Percentiles rank a stretch among this genome's conserved stretches.
phyloP scores from a whole-genome alignment of 2,888 invertebrate species.

The Napeogenes sylphis region DNA sequence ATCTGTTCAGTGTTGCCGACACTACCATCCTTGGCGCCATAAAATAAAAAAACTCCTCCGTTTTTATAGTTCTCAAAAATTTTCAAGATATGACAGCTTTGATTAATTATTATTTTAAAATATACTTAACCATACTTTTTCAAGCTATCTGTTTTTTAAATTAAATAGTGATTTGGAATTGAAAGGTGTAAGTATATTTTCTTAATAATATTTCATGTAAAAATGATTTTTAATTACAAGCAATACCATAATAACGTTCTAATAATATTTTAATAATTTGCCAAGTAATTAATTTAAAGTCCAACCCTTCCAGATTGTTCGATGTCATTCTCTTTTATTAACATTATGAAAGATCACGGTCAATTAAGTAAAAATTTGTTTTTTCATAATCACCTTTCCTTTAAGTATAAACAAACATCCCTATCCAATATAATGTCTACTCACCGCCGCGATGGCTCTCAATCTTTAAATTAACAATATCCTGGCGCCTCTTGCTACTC shows the following conservation, averaged over 20 bases:
- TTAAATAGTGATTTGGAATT: background rate
- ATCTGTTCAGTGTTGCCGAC: constrained; percentile 54
- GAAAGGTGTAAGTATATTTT: background rate
- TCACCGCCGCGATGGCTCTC: constrained; percentile 65
- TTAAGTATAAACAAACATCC: constrained; percentile 46
- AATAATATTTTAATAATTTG: too few relatives aligned
- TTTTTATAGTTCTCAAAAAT: constrained; percentile 2
- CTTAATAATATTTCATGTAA: too few relatives aligned
- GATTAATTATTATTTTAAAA: constrained; percentile 5
- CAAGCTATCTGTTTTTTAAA: background rate
- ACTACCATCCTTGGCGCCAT: constrained; percentile 53
- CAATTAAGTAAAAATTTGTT: constrained; percentile 62
- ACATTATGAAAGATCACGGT: constrained; percentile 58
- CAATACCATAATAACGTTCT: too few relatives aligned
- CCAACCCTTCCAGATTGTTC: constrained; percentile 37
- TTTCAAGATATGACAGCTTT: constrained; percentile 1
- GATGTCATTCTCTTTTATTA: constrained; percentile 63
- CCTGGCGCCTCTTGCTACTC: constrained; percentile 60
- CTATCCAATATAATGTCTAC: constrained; percentile 56
- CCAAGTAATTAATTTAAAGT: constrained; percentile 45
- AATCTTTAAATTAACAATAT: constrained; percentile 57
- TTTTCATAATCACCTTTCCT: constrained; percentile 47
- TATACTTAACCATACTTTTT: constrained; percentile 4
- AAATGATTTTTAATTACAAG: too few relatives aligned
- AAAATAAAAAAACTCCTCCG: constrained; percentile 26